Evolutionary conservation across 2,888 invertebrate genomes (phyloP).

Genomic region (Clistopyga incitator): DNA sequence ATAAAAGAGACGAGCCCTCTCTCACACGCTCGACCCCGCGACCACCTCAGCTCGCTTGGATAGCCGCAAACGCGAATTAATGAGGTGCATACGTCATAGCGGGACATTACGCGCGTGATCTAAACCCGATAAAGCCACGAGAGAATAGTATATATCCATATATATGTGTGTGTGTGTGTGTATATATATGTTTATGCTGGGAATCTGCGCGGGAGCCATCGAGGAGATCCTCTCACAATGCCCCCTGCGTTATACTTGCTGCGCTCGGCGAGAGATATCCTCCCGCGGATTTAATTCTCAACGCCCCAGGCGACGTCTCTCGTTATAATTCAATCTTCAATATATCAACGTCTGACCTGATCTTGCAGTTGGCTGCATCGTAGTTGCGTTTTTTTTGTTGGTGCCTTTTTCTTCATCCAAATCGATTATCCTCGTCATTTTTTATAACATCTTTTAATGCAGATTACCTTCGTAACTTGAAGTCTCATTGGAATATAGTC

Average conservation of each 20-base stretch:
- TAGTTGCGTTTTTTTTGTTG: neutral
- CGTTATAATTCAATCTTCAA: conserved; percentile 76
- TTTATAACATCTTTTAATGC: neutral
- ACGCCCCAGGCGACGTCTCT: conserved; percentile 67
- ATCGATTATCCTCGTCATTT: neutral
- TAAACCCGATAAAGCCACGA: conserved; percentile 77
- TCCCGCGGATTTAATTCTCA: conserved; percentile 73
- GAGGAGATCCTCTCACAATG: conserved; percentile 58
- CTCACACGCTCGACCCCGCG: conserved; percentile 64
- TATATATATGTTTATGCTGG: conserved; percentile 43
- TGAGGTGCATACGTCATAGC: conserved; percentile 78
- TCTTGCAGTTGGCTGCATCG: conserved; percentile 29
- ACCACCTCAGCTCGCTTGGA: conserved; percentile 63
- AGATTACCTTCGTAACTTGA: neutral
- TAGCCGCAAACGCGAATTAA: conserved; percentile 79
- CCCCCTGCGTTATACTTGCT: conserved; percentile 42
- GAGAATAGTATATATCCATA: conserved; percentile 41
- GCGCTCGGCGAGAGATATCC: conserved; percentile 25
- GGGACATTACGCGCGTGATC: conserved; percentile 77
- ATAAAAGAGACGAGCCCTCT: conserved; percentile 65
- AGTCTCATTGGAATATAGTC: neutral
- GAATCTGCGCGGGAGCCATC: conserved; percentile 34
- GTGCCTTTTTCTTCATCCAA: neutral
- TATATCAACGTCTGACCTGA: conserved; percentile 67
- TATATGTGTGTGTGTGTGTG: neutral